phyloP scores from a whole-genome alignment of 2,113 vertebrate genomes.

The Scatophagus argus region DNA sequence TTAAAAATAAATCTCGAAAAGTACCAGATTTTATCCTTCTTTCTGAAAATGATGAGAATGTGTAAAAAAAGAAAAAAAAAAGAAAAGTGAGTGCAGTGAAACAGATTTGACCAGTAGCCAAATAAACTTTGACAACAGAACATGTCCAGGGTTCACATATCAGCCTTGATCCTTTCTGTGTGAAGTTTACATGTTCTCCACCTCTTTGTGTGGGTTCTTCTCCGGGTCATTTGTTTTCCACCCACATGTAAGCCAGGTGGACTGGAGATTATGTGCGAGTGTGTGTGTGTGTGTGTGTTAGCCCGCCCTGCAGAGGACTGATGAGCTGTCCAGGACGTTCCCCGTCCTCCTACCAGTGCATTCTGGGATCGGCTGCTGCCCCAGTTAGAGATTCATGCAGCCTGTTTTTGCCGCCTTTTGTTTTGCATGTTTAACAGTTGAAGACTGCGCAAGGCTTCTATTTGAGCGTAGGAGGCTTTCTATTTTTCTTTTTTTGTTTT shows the following conservation, averaged over 20 bases:
- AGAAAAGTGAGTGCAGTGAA: conserved; percentile 25
- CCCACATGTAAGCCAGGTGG: conserved; percentile 72
- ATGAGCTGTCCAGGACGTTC: conserved; percentile 57
- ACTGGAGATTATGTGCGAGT: conserved; percentile 53
- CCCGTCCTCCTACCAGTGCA: conserved; percentile 37
- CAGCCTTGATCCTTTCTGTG: conserved; percentile 64
- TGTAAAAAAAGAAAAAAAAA: too few species aligned
- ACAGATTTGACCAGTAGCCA: conserved; percentile 48
- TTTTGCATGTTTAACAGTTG: conserved; percentile 23
- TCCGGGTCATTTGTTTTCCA: conserved; percentile 68
- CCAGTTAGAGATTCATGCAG: conserved; percentile 21
- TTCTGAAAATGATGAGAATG: neutral
- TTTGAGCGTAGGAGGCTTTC: conserved; percentile 33
- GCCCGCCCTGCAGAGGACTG: conserved; percentile 40
- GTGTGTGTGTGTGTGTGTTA: conserved; percentile 15
- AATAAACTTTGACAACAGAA: conserved; percentile 56
- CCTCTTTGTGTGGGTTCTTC: conserved; percentile 54
- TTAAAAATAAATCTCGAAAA: neutral
- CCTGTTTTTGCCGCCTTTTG: conserved; percentile 33
- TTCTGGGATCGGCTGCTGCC: conserved; percentile 39
- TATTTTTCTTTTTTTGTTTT: conserved; percentile 25
- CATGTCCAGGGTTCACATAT: conserved; percentile 54
- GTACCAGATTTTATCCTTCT: neutral
- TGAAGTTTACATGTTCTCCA: conserved; percentile 66
- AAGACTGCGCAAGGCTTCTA: conserved; percentile 46